These are phyloP conservation scores for Thomomys bottae DNA, from an alignment of 2,113 vertebrate species.

Conservation along the genomic window DNA sequence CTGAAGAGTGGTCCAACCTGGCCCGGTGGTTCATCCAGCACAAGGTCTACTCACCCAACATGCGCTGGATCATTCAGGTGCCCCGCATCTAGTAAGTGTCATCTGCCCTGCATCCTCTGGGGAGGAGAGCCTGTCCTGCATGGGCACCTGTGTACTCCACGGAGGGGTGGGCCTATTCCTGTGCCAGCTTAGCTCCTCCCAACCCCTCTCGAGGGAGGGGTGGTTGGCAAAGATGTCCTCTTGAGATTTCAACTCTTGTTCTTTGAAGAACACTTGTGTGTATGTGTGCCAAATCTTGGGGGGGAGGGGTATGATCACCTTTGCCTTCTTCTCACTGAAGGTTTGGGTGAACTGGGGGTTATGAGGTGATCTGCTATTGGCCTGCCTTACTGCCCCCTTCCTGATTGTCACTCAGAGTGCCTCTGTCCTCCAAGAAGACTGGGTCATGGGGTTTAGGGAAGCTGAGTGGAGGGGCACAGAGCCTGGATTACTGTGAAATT, in stretches of 20 bases:
- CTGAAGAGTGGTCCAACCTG: slow-evolving; percentile 92
- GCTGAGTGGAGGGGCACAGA: neutral
- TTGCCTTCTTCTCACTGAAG: neutral
- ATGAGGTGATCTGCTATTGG: neutral
- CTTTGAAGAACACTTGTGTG: neutral
- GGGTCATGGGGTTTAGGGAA: neutral
- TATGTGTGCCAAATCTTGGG: neutral
- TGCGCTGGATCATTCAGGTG: slow-evolving; percentile 98
- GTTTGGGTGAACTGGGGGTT: neutral
- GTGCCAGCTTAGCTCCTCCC: neutral
- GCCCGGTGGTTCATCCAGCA: slow-evolving; percentile 97
- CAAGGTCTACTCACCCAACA: slow-evolving; percentile 95
- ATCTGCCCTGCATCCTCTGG: neutral
- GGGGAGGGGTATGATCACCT: neutral
- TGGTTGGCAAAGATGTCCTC: neutral
- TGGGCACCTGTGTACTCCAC: neutral
- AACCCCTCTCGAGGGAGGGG: neutral
- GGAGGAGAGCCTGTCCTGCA: fast-evolving
- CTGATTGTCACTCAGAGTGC: neutral
- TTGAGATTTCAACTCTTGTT: neutral
- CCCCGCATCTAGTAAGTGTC: slow-evolving; percentile 97
- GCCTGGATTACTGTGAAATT: neutral
- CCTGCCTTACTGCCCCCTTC: neutral
- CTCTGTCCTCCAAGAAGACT: neutral
- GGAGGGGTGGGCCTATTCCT: neutral